Evolutionary conservation across 2,113 vertebrate genomes (phyloP).

Genomic region (Pyxicephalus adspersus): DNA sequence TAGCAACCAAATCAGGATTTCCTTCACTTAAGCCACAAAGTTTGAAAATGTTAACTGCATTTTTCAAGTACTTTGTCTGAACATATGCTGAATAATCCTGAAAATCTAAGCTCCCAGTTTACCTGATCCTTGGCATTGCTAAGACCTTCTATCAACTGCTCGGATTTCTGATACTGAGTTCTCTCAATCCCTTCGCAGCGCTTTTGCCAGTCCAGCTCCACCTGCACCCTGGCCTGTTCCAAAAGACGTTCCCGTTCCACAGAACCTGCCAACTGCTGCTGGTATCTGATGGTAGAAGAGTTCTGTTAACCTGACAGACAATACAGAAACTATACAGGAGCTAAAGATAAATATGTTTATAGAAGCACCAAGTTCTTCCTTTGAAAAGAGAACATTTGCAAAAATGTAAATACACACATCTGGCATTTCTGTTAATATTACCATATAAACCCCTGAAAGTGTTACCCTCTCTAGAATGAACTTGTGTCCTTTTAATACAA

Average conservation of each 20-base stretch:
- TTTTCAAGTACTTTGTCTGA: too few relatives aligned
- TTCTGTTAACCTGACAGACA: not conserved
- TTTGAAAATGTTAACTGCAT: not conserved
- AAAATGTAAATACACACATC: not conserved
- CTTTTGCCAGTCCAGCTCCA: slow-evolving; percentile 78
- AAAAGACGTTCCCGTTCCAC: slow-evolving; percentile 70
- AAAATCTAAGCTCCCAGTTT: too few relatives aligned
- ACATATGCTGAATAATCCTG: too few relatives aligned
- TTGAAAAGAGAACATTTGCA: too few relatives aligned
- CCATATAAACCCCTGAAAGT: too few relatives aligned
- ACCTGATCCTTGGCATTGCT: slow-evolving; percentile 78
- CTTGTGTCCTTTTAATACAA: too few relatives aligned
- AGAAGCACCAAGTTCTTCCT: too few relatives aligned
- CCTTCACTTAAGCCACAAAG: not conserved
- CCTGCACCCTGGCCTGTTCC: slow-evolving; percentile 74
- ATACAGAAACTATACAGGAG: not conserved
- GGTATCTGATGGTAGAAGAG: slow-evolving; percentile 71
- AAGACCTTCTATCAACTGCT: slow-evolving; percentile 74
- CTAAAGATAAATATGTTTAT: too few relatives aligned
- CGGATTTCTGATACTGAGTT: slow-evolving; percentile 69
- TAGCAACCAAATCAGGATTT: too few relatives aligned
- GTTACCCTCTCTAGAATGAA: too few relatives aligned
- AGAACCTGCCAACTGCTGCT: slow-evolving; percentile 72
- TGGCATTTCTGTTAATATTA: too few relatives aligned
- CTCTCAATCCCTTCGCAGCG: slow-evolving; percentile 71